These are phyloP conservation scores for Sterna hirundo DNA, from an alignment of 2,113 vertebrate genomes.

Conservation along the genomic window DNA sequence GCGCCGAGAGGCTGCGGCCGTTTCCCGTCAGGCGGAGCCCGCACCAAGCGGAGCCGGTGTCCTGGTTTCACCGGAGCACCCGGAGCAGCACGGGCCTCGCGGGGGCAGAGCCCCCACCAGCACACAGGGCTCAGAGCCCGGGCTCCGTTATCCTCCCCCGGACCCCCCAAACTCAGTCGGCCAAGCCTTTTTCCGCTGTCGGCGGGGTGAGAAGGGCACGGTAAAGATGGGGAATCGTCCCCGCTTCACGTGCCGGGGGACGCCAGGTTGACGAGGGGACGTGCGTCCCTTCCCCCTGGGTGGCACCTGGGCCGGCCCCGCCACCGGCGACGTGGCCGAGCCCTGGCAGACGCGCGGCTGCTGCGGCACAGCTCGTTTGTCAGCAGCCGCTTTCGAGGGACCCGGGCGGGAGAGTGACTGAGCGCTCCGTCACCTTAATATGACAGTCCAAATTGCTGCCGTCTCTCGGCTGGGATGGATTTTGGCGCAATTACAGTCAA, in stretches of 20 bases:
- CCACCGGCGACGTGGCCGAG: fast-evolving
- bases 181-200: neutral
- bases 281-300: neutral
- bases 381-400: neutral
- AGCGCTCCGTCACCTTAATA: neutral
- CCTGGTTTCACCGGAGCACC: neutral
- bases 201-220: neutral
- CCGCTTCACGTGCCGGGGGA: fast-evolving
- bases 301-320: neutral
- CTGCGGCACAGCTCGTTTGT: neutral
- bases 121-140: fast-evolving
- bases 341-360: neutral
- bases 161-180: fast-evolving
- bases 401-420: neutral
- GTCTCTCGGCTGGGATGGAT: neutral
- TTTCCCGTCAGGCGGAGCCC: neutral
- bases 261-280: fast-evolving
- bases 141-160: neutral
- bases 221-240: fast-evolving
- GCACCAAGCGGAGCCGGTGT: neutral
- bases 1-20: neutral
- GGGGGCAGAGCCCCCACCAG: neutral
- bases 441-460: neutral
- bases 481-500: neutral
- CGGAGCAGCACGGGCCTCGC: neutral